Evolutionary conservation across 37 sponge, comb jelly and placozoan genomes (phyloP).

Genomic region (Tethya wilhelma): DNA sequence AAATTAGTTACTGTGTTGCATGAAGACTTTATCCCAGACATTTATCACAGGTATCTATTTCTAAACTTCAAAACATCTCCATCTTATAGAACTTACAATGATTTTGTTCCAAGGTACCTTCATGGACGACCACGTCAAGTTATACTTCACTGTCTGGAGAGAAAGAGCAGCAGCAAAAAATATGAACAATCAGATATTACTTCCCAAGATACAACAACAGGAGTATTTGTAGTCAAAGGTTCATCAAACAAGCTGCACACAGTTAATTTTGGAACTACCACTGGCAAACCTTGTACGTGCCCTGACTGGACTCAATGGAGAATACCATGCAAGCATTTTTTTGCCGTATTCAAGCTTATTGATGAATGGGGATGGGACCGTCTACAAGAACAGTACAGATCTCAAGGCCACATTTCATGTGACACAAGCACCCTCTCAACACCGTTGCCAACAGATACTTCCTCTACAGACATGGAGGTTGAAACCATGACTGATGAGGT

Average conservation of each 20-base stretch:
- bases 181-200: background rate
- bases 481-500: background rate
- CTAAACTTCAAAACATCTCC: background rate
- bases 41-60: conserved; percentile 5
- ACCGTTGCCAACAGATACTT: background rate
- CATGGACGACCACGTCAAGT: conserved; percentile 13
- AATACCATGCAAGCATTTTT: background rate
- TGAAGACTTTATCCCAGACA: conserved; percentile 21
- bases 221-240: conserved; percentile 6
- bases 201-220: background rate
- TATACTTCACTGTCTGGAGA: conserved; percentile 20
- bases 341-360: background rate
- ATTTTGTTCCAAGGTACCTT: conserved; percentile 8
- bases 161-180: conserved; percentile 6
- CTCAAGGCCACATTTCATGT: background rate
- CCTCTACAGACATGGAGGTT: background rate
- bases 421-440: background rate
- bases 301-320: conserved; percentile 15
- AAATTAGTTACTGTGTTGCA: background rate
- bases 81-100: conserved; percentile 4
- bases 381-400: background rate
- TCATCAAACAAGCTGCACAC: background rate
- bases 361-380: background rate
- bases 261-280: conserved; percentile 15
- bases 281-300: conserved; percentile 25